Conservation (phyloP, 2,113 vertebrate genomes). For the Protobothrops mucrosquamatus region DNA sequence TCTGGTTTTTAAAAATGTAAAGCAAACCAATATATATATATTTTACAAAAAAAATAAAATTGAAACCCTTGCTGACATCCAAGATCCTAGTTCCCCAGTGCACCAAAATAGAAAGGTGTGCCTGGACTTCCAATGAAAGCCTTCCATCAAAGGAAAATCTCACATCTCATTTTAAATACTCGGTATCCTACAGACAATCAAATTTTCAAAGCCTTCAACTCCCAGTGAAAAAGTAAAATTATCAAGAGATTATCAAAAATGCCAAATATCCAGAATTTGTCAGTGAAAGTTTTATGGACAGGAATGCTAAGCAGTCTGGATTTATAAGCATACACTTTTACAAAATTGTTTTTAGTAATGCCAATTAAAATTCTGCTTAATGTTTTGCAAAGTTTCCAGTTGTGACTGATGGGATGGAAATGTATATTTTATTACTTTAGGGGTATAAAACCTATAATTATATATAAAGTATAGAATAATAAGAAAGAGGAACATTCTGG, state of each 20-base stretch:
- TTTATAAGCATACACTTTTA: background rate
- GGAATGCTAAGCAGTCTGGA: background rate
- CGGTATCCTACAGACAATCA: background rate
- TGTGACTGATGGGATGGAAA: background rate
- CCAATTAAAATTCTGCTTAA: background rate
- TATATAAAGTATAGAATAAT: slow-evolving; percentile 3
- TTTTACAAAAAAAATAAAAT: background rate
- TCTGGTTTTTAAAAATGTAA: background rate
- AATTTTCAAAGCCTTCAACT: background rate
- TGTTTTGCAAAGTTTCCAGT: background rate
- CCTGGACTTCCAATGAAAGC: background rate
- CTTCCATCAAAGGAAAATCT: background rate
- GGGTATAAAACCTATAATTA: slow-evolving; percentile 20
- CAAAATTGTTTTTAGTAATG: background rate
- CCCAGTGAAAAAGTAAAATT: background rate
- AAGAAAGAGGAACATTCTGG: slow-evolving; percentile 1
- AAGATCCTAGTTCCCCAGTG: no score
- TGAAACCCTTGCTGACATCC: background rate
- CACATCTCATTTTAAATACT: background rate
- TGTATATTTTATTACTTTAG: background rate
- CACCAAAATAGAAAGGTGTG: background rate
- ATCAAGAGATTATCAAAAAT: slow-evolving; percentile 1
- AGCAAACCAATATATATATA: background rate
- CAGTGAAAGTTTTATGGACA: background rate
- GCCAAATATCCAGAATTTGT: background rate